A percentile compares a stretch with the other conserved stretches of the same genome.
These are phyloP conservation scores for Fratercula arctica DNA, from an alignment of 2,797 vertebrate species.

Conservation along the genomic window DNA sequence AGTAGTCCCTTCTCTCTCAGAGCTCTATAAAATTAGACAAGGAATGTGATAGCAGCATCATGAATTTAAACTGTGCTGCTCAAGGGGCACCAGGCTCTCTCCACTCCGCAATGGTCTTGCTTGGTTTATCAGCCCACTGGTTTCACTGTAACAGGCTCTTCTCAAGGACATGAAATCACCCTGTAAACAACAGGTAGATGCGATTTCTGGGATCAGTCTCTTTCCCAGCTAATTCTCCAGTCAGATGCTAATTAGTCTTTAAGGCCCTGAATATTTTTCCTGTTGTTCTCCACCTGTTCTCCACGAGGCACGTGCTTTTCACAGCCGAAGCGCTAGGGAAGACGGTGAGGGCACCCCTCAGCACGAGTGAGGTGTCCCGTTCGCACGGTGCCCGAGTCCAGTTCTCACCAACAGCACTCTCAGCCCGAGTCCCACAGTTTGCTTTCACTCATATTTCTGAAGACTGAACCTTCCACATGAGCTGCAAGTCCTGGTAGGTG, in stretches of 20 bases:
- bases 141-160: not conserved
- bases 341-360: not conserved
- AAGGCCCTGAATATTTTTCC: not conserved
- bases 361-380: not conserved
- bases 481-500: not conserved
- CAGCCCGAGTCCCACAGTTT: not conserved
- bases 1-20: not conserved
- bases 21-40: not conserved
- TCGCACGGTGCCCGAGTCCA: accelerated
- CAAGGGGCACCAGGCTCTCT: not conserved
- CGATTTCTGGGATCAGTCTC: not conserved
- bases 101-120: not conserved
- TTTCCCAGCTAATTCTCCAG: not conserved
- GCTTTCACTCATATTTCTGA: not conserved
- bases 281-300: not conserved
- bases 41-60: not conserved
- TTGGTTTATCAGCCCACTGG: not conserved
- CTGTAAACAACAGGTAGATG: not conserved
- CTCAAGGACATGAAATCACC: not conserved
- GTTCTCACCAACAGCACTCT: not conserved
- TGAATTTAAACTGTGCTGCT: not conserved
- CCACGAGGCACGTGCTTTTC: accelerated
- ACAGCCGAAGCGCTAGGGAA: accelerated
- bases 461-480: not conserved
- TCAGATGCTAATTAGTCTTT: not conserved